Evolutionary conservation across 1,140 invertebrate species (phyloP), one percentile per base, ranked within the genome.

Genomic region (Subanguina moxae): DNA sequence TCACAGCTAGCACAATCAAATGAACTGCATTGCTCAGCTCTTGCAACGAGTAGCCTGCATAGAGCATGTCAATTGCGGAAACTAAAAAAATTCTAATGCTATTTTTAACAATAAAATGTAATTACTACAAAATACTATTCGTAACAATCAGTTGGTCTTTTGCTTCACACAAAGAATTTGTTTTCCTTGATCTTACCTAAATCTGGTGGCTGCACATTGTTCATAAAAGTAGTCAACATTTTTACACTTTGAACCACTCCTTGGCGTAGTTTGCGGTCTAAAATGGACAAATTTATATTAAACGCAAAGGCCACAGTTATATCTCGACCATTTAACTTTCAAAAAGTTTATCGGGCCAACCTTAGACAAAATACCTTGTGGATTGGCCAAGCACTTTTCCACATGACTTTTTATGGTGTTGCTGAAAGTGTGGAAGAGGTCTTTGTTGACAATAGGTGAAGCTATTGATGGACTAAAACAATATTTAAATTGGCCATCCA

Each of bases 171-270:
- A 27, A 64, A 65, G 7, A 28, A 1, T 19, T 64, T 38, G n/a
- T n/a, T n/a, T n/a, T n/a, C n/a, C n/a, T n/a, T n/a, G n/a, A n/a
- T n/a, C 38, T 56, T 64, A 27, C 23, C 62, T n/a, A 71, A 46
- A 11, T 71, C 69, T 30, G 30, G 27, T 27, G 70, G 62, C 46
- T 71, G 67, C 0, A 62, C 46, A 28, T 71, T 71, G 61, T 71
- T 71, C 27, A 62, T 73, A 19, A 68, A 74, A 13, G 71, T 71
- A 1, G 64, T 68, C 27, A 70, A 45, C 28, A 70, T 52, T 32
- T 57, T 68, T 23, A 64, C 38, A 19, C 23, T 61, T 64, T 64
- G 62, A 15, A 64, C 27, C 21, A 64, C 62, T 19, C 62, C 42
- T 62, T 64, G 62, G 8, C 62, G 62, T 28, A 61, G 21, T 7